These are phyloP conservation scores for Tetanocera ferruginea DNA, from an alignment of 2,888 invertebrate genomes.

Conservation along the genomic window DNA sequence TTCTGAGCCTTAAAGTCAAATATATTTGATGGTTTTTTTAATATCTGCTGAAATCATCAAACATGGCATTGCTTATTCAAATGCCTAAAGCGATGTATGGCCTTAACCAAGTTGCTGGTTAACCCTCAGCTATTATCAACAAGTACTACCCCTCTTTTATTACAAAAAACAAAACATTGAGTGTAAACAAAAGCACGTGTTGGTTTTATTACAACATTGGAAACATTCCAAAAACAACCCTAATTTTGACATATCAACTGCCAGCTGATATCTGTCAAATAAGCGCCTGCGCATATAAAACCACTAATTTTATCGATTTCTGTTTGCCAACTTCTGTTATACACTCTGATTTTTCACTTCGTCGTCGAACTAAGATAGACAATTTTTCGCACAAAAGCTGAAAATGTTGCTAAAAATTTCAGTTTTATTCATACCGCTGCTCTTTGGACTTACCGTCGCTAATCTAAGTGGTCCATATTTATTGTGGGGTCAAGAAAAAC, in stretches of 20 bases:
- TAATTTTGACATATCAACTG: background rate
- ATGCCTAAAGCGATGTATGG: background rate
- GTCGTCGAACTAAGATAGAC: background rate
- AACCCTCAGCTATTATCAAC: background rate
- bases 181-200: constrained; percentile 6
- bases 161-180: background rate
- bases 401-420: constrained; percentile 54
- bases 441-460: constrained; percentile 50
- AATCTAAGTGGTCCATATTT: constrained; percentile 75
- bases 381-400: constrained; percentile 22
- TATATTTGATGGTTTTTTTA: too few species aligned
- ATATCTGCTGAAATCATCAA: background rate
- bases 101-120: background rate
- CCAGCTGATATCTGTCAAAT: background rate
- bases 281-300: constrained; percentile 3
- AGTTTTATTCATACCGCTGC: constrained; percentile 51
- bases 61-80: background rate
- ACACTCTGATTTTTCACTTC: constrained; percentile 43
- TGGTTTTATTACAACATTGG: too few species aligned
- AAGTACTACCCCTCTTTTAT: background rate
- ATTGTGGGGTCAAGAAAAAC: constrained; percentile 73
- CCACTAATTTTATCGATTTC: constrained; percentile 42
- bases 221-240: constrained; percentile 5
- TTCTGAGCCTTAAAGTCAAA: too few species aligned
- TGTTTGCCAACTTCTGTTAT: constrained; percentile 43